phyloP scores from a whole-genome alignment of 2,888 invertebrate genomes.

The Monochamus alternatus region DNA sequence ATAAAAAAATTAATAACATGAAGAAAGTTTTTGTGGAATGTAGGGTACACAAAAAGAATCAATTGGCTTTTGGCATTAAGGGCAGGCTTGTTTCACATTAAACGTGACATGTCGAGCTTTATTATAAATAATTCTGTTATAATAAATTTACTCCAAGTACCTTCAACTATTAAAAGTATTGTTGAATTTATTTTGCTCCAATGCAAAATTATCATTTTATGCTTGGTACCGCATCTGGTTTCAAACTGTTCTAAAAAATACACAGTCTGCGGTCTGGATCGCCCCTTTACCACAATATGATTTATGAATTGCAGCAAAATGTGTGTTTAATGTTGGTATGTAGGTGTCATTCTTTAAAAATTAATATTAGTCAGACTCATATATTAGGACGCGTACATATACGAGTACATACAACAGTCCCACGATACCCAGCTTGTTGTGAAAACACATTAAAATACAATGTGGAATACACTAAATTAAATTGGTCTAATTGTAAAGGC shows the following conservation, averaged over 20 bases:
- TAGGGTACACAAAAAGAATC: too few species aligned
- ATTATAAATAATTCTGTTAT: too few species aligned
- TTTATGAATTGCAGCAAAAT: constrained; percentile 20
- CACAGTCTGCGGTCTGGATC: neutral
- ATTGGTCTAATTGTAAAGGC: neutral
- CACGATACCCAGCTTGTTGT: constrained; percentile 6
- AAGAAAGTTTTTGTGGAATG: too few species aligned
- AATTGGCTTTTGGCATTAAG: too few species aligned
- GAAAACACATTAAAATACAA: constrained; percentile 11
- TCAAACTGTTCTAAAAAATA: too few species aligned
- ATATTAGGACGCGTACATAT: constrained; percentile 15
- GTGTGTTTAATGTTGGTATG: constrained; percentile 9
- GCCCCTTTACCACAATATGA: constrained; percentile 1
- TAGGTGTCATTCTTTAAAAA: constrained; percentile 26
- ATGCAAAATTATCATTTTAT: neutral
- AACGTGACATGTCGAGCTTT: too few species aligned
- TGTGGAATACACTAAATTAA: constrained; percentile 8
- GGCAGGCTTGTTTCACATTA: too few species aligned
- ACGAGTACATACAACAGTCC: neutral
- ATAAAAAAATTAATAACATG: too few species aligned
- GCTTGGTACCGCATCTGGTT: neutral
- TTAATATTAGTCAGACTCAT: constrained; percentile 17
- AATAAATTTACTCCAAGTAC: too few species aligned
- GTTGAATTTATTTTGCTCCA: too few species aligned
- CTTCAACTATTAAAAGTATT: too few species aligned